Conservation (phyloP, 2,797 vertebrate species). For the Aplochiton taeniatus region DNA sequence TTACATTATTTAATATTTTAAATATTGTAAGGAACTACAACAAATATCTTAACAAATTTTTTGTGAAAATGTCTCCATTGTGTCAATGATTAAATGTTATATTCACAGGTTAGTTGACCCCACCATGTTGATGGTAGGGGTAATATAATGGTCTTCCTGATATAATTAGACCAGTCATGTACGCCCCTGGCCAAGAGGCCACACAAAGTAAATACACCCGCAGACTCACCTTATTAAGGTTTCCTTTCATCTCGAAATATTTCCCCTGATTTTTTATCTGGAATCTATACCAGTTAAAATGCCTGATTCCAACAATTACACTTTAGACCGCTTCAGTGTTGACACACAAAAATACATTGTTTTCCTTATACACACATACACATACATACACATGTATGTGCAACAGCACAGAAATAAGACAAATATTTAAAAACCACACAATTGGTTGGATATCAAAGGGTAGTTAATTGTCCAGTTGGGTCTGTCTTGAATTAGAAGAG, state of each 20-base stretch:
- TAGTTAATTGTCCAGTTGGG: conserved; percentile 4
- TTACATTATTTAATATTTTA: too few relatives aligned
- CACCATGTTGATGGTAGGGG: neutral
- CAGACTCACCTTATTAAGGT: conserved; percentile 7
- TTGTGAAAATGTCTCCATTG: too few relatives aligned
- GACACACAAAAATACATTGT: neutral
- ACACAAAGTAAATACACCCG: conserved; percentile 14
- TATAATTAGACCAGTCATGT: neutral
- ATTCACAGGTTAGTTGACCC: neutral
- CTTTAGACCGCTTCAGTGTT: neutral
- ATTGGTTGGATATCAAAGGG: neutral
- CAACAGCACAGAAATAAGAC: neutral
- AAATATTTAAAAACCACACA: neutral
- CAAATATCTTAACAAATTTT: too few relatives aligned
- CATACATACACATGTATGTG: conserved; percentile 2
- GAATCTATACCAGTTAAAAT: neutral
- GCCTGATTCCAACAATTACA: conserved; percentile 12
- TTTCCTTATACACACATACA: neutral
- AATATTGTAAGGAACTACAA: too few relatives aligned
- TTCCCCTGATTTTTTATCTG: conserved; percentile 18
- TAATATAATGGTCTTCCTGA: neutral
- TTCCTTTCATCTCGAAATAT: conserved; percentile 26
- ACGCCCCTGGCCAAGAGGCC: conserved; percentile 3
- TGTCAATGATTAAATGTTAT: too few relatives aligned
- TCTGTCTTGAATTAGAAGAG: conserved; percentile 6